These are phyloP conservation scores for Linepithema humile DNA, from an alignment of 1,140 invertebrate genomes.

Conservation along the genomic window DNA sequence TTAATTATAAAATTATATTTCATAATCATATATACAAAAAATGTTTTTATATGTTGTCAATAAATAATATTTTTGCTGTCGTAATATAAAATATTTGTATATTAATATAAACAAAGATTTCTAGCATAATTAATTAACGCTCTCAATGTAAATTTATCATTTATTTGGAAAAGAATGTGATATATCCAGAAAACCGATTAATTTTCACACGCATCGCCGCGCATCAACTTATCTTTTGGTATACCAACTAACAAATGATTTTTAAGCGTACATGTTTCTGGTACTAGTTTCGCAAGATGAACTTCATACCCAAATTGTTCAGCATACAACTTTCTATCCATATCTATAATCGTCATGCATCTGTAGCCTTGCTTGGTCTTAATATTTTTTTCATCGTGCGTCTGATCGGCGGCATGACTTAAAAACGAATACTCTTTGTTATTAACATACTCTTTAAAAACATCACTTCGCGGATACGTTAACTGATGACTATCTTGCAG, in stretches of 20 bases:
- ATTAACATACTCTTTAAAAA: constrained; percentile 84
- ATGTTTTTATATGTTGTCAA: not conserved
- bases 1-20: not conserved
- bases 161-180: constrained; percentile 5
- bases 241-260: constrained; percentile 96
- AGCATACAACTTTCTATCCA: constrained; percentile 91
- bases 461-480: constrained; percentile 89
- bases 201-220: not conserved
- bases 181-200: not conserved
- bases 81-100: not conserved
- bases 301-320: constrained; percentile 91
- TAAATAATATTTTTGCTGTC: not conserved
- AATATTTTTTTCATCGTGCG: constrained; percentile 89
- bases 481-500: constrained; percentile 90
- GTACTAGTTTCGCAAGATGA: constrained; percentile 90
- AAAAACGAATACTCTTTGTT: constrained; percentile 91
- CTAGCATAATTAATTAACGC: not conserved
- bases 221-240: constrained; percentile 59
- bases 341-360: constrained; percentile 96
- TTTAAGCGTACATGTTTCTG: constrained; percentile 94
- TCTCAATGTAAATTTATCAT: not conserved
- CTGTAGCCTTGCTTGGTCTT: constrained; percentile 90
- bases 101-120: not conserved
- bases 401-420: constrained; percentile 96
- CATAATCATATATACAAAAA: not conserved